phyloP scores from a whole-genome alignment of 2,888 invertebrate genomes.

The Laspeyria flexula region DNA sequence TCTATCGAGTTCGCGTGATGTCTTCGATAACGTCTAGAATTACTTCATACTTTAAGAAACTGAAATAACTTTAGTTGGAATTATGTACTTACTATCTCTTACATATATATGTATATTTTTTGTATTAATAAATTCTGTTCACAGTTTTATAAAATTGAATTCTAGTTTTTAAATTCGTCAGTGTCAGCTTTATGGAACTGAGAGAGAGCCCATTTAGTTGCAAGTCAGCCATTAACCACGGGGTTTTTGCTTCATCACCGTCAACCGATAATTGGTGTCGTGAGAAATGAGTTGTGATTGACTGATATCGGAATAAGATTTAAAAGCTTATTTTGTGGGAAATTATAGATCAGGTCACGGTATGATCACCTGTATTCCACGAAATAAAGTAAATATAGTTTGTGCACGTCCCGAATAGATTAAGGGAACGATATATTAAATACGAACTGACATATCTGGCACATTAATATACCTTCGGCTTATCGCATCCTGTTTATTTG shows the following conservation, averaged over 20 bases:
- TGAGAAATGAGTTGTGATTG: constrained; percentile 54
- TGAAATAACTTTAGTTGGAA: not conserved
- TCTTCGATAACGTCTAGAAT: constrained; percentile 2
- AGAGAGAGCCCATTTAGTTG: constrained; percentile 36
- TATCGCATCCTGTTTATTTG: constrained; percentile 10
- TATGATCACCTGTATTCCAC: constrained; percentile 13
- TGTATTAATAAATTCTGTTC: not conserved
- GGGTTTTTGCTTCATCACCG: constrained; percentile 49
- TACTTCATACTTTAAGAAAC: constrained; percentile 10
- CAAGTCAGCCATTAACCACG: constrained; percentile 53
- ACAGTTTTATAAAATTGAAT: constrained; percentile 1
- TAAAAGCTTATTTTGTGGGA: constrained; percentile 12
- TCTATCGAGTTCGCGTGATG: constrained; percentile 12
- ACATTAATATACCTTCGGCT: constrained; percentile 6
- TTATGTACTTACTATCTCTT: not conserved
- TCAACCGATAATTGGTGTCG: constrained; percentile 51
- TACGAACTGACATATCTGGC: not conserved
- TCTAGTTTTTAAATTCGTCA: no score
- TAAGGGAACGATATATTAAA: constrained; percentile 2
- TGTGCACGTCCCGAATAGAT: constrained; percentile 23
- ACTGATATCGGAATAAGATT: constrained; percentile 47
- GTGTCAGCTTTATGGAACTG: no score
- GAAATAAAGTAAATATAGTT: constrained; percentile 7
- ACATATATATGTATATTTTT: not conserved
- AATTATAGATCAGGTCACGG: not conserved